Evolutionary conservation across 2,888 invertebrate species (phyloP), one percentile per base, ranked within the genome.

Genomic region (Drosophila infuscata): DNA sequence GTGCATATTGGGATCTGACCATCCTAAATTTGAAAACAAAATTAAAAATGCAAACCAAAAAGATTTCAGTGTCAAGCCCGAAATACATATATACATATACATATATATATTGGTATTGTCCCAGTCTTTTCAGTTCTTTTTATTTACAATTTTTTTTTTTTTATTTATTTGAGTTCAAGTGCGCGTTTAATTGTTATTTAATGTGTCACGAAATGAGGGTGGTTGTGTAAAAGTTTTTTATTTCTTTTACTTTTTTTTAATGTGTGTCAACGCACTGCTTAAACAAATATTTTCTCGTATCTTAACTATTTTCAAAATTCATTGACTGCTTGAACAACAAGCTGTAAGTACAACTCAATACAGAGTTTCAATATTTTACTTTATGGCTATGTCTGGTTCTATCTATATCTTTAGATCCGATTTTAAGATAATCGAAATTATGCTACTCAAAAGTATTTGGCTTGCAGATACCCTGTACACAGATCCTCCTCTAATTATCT

Each of bases 261-360:
- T 38, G 38, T 56, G 54, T 38, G 54, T 36, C 54, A n/a, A 12
- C 36, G 54, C 54, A 56, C 36, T 36, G 36, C 54, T 38, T 17
- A n/a, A 17, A 56, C n/a, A 36, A n/a, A n/a, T 29, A 56, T 38
- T 56, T 38, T 38, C 54, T 38, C 20, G 12, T 56, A 38, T 29
- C n/a, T 38, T 15, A 38, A 56, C 36, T 35, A 25, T 53, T 56
- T 36, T 56, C 29, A n/a, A 38, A 46, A 38, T 56, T 30, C 54
- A 56, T 29, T 38, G 54, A 38, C 36, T 38, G 29, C 54, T 38
- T 38, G 29, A 29, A 36, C 11, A 3, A 29, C 36, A 56, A 38
- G 29, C 54, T 38, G 54, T 56, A 56, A 56, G 54, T 54, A 54
- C 36, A 29, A 38, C 12, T n/a, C n/a, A 29, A 56, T 12, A n/a